Evolutionary conservation across 2,113 vertebrate species (phyloP).

Genomic region (Coracopsis vasa): DNA sequence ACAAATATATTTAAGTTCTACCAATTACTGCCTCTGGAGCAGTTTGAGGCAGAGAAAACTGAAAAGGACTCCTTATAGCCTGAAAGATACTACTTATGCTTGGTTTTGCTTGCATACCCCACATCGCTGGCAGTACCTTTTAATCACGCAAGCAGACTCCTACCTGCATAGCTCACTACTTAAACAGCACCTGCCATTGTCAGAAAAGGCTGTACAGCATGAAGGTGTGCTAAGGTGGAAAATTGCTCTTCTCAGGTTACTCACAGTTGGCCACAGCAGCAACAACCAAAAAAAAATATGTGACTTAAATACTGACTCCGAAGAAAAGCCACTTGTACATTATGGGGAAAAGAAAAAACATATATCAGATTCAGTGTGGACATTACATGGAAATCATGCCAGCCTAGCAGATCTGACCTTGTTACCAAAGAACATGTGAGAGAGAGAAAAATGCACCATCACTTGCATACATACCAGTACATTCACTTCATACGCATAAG

Average conservation of each 20-base stretch:
- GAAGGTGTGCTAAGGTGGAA: not conserved
- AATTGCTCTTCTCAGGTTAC: not conserved
- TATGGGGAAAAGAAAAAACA: not conserved
- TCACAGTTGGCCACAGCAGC: not conserved
- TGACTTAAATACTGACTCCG: not conserved
- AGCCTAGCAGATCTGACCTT: not conserved
- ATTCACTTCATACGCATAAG: accelerated
- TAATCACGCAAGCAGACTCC: not conserved
- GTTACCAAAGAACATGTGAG: not conserved
- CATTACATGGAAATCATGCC: not conserved
- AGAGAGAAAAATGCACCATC: not conserved
- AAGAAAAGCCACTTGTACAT: not conserved
- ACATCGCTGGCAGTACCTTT: not conserved
- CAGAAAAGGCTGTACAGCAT: not conserved
- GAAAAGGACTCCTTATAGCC: not conserved
- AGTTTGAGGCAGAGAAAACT: not conserved
- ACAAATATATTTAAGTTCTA: not conserved
- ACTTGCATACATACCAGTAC: accelerated
- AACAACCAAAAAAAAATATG: not conserved
- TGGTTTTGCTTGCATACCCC: not conserved
- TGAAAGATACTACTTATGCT: not conserved
- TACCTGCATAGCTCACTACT: not conserved
- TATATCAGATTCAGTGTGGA: not conserved
- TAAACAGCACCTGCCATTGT: not conserved
- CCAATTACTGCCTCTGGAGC: not conserved